A percentile compares a stretch with the other conserved stretches of the same genome.
Evolutionary conservation across 2,113 vertebrate genomes (phyloP).

Genomic region (Hemicordylus capensis): DNA sequence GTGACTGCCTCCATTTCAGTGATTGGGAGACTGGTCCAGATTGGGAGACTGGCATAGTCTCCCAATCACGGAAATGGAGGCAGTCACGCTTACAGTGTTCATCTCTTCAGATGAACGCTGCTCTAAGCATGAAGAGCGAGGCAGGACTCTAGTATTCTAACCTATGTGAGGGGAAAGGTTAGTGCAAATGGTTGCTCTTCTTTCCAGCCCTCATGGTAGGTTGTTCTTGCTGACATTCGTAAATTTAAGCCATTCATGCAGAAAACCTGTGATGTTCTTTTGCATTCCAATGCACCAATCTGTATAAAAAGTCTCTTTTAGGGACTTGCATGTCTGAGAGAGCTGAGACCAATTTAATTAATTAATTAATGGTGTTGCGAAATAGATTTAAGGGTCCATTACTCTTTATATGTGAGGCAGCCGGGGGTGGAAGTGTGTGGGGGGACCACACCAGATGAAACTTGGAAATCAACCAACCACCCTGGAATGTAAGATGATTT

Average conservation of each 20-base stretch:
- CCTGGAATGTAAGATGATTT: background rate
- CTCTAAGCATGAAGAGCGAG: no score
- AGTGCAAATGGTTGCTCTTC: background rate
- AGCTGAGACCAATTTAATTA: no score
- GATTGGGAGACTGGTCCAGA: no score
- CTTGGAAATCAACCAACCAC: slow-evolving; percentile 9
- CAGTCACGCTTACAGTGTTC: no score
- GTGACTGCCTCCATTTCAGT: no score
- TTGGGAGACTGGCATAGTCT: no score
- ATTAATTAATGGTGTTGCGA: background rate
- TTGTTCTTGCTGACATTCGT: background rate
- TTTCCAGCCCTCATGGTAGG: background rate
- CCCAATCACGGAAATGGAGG: no score
- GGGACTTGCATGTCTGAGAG: background rate
- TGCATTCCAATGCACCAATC: background rate
- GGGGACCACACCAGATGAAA: no score
- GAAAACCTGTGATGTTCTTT: background rate
- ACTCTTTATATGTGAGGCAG: background rate
- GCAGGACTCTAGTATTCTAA: background rate
- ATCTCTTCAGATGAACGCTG: no score
- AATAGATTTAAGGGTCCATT: background rate
- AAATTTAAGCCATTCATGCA: background rate
- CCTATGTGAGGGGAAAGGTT: background rate
- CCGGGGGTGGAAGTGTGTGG: no score
- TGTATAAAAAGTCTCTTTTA: background rate